Base-by-base conservation (phyloP, 2,888 invertebrate genomes). In the Pecten maximus region DNA sequence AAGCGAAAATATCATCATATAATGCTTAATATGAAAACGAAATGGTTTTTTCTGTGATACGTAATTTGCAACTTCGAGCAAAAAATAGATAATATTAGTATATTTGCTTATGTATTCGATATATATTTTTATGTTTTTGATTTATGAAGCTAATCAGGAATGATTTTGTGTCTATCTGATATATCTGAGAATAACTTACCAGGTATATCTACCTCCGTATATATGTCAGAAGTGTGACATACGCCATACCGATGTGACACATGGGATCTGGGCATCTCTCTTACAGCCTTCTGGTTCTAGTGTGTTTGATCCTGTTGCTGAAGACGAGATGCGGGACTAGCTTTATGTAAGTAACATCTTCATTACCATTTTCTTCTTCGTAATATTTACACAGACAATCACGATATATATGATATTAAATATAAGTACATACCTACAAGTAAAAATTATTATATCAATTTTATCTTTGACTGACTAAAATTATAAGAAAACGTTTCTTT, bases 221-320 rank as follows among this genome's bases (percentile, higher is more conserved):
- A 35, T 74, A 10, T 74, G 74, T 35, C 74, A 74, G 74, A 74
- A 74, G 74, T 74, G 74, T 74, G 74, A 74, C 74, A 74, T 74
- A 74, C 74, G 4, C 35, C 28, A 28, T 35, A 74, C 74, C 28
- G 12, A 6, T 74, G 74, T 35, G 35, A 28, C 74, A 74, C 28
- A 74, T 6, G 35, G 10, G 28, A 28, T 35, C 74, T 74, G 23
- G 19, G 74, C 10, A 74, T 74, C 74, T 35, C 10, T 8, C 35
- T 12, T 74, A 6, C 12, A 54, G 6, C 23, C 23, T 74, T 0
- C 35, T 54, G 4, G n/a, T 60, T 0, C 4, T n/a, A 23, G 10
- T 74, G 35, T 4, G 12, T 15, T 28, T 74, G 74, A 28, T 74
- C 35, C 74, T 74, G 74, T 74, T 74, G 35, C 74, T 35, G 74